A percentile compares a stretch with the other conserved stretches of the same genome.
Conservation (phyloP, 1,140 invertebrate species). For the Hydropsyche tenuis region DNA sequence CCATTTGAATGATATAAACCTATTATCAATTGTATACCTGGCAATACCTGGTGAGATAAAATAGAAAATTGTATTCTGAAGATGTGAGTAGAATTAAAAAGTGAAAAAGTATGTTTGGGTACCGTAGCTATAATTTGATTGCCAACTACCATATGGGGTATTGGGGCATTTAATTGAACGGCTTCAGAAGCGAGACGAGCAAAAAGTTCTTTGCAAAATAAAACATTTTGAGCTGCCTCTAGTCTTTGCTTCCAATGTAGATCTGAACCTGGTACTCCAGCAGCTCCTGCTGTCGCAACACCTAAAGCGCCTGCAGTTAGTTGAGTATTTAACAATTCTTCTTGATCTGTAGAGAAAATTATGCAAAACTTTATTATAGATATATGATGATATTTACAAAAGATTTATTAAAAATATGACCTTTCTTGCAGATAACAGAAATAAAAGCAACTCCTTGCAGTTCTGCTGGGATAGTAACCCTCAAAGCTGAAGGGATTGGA, state of each 20-base stretch:
- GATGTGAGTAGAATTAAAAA: not conserved
- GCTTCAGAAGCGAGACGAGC: constrained; percentile 93
- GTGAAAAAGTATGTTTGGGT: constrained; percentile 3
- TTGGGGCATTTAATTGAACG: constrained; percentile 88
- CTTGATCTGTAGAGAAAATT: constrained; percentile 69
- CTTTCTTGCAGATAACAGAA: constrained; percentile 92
- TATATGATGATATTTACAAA: not conserved
- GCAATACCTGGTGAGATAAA: constrained; percentile 73
- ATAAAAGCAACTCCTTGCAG: constrained; percentile 95
- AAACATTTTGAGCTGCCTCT: constrained; percentile 94
- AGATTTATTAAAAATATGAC: constrained; percentile 55
- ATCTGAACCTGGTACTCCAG: constrained; percentile 74
- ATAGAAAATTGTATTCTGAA: constrained; percentile 28
- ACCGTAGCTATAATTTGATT: constrained; percentile 97
- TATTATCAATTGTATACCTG: constrained; percentile 88
- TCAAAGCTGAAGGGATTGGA: constrained; percentile 74
- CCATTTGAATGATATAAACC: constrained; percentile 79
- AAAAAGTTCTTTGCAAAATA: constrained; percentile 97
- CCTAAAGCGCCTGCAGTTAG: constrained; percentile 74
- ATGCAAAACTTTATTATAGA: not conserved
- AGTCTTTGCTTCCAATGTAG: constrained; percentile 94
- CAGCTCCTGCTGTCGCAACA: constrained; percentile 66
- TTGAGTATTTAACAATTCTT: constrained; percentile 80
- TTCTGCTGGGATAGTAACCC: constrained; percentile 91
- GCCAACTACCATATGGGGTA: constrained; percentile 95